Base-by-base conservation (phyloP, 2,888 invertebrate species). In the Polia nebulosa region DNA sequence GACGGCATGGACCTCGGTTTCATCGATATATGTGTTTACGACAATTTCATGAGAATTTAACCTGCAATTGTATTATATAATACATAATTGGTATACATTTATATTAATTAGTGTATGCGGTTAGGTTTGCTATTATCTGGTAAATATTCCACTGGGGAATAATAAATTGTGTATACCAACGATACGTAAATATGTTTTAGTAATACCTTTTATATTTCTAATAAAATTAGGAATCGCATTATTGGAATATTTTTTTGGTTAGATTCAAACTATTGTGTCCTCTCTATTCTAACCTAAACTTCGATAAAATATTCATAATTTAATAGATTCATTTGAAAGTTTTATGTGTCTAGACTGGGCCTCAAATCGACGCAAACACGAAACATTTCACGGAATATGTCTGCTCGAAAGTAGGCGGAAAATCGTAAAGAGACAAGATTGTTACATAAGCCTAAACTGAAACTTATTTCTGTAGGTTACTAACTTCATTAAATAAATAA, bases 401-500 rank as follows among this genome's bases (percentile, higher is more conserved):
- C 9, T n/a, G 15, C 17, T 36, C 22, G 3, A 17, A 63, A 45
- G 25, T 62, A 52, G 15, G 1, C 22, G 65, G 32, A n/a, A 55
- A 44, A 75, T 56, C 9, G 17, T 44, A 47, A 58, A 41, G 15
- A 25, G 20, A 52, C 36, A 56, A 57, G 9, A 58, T 58, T 45
- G 32, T 45, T 17, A 25, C 44, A 49, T 47, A 55, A 49, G 8
- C 13, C 41, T 41, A 51, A 78, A 45, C 41, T 55, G 53, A 13
- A 27, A 29, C 34, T 62, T 61, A 47, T 58, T 51, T 32, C 17
- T 65, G 29, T 55, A 25, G 39, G 55, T 79, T 75, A 72, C 80
- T 55, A 72, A 57, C 70, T 77, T 64, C 63, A 80, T 78, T 77
- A 80, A 80, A 76, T 69, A 73, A 70, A 72, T 76, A 76, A 76